Percentiles rank a stretch among this genome's conserved stretches.
Conservation (phyloP, 1,140 invertebrate species). For the Meteorus sp. region DNA sequence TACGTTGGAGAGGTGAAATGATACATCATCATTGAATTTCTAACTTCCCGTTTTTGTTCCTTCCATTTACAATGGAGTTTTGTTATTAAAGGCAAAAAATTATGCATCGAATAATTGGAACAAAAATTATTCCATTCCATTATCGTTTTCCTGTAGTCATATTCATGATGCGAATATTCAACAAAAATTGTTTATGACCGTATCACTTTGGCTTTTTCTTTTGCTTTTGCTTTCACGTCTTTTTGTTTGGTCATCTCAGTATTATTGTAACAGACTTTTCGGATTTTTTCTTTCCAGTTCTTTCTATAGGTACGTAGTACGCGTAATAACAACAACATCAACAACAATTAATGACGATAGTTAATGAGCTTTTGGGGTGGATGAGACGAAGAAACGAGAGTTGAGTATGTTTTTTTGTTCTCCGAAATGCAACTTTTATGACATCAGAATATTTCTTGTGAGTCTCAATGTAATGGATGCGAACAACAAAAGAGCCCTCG, state of each 20-base stretch:
- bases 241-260: background rate
- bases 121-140: too few relatives aligned
- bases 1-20: too few relatives aligned
- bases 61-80: too few relatives aligned
- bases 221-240: background rate
- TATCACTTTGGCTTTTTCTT: background rate
- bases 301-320: conserved; percentile 30
- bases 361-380: conserved; percentile 22
- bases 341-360: conserved; percentile 27
- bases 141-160: too few relatives aligned
- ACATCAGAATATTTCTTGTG: background rate
- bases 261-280: conserved; percentile 12
- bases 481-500: background rate
- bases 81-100: too few relatives aligned
- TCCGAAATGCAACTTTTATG: background rate
- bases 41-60: too few relatives aligned
- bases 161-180: too few relatives aligned
- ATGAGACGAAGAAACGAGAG: conserved; percentile 8
- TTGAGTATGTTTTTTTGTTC: conserved; percentile 12
- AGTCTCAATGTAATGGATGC: background rate
- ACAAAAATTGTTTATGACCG: too few relatives aligned
- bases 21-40: too few relatives aligned
- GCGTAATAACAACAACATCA: conserved; percentile 31
- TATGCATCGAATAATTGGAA: too few relatives aligned
- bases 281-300: conserved; percentile 16